Evolutionary conservation across 2,888 invertebrate species (phyloP).

Genomic region (Galeopsomyia nigrocyanea): DNA sequence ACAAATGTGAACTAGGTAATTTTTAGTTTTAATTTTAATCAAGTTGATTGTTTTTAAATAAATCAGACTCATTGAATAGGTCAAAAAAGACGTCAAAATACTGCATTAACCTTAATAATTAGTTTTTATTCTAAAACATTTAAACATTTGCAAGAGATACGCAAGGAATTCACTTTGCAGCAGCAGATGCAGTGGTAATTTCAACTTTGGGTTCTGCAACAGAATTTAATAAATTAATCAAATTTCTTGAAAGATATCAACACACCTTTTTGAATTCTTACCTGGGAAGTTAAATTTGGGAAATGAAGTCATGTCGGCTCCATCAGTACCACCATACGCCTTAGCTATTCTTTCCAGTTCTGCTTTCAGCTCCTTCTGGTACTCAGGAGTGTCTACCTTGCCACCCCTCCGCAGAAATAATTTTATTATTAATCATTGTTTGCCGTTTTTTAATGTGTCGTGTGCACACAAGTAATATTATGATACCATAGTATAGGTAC

Average conservation of each 20-base stretch:
- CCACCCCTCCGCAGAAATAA: slow-evolving; percentile 20
- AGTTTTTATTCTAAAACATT: slow-evolving; percentile 39
- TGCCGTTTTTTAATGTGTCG: neutral
- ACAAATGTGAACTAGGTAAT: slow-evolving; percentile 33
- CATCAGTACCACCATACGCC: slow-evolving; percentile 81
- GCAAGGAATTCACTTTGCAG: slow-evolving; percentile 42
- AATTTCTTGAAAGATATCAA: slow-evolving; percentile 13
- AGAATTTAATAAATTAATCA: slow-evolving; percentile 34
- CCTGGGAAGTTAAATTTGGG: slow-evolving; percentile 86
- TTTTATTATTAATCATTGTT: neutral
- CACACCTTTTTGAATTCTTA: slow-evolving; percentile 45
- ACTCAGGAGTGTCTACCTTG: slow-evolving; percentile 71
- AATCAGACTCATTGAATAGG: slow-evolving; percentile 13
- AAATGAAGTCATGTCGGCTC: slow-evolving; percentile 90
- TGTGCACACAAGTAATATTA: neutral
- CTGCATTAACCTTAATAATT: slow-evolving; percentile 36
- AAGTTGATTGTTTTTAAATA: slow-evolving; percentile 38
- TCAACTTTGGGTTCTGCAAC: slow-evolving; percentile 58
- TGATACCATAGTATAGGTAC: too few species aligned
- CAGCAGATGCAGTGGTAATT: slow-evolving; percentile 9
- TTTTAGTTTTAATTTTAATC: neutral
- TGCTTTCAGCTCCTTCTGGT: slow-evolving; percentile 80
- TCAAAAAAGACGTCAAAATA: slow-evolving; percentile 4
- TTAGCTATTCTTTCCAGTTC: slow-evolving; percentile 87
- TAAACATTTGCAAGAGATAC: slow-evolving; percentile 35